Conservation (phyloP, 1,140 invertebrate genomes). For the Drosophila mojavensis region DNA sequence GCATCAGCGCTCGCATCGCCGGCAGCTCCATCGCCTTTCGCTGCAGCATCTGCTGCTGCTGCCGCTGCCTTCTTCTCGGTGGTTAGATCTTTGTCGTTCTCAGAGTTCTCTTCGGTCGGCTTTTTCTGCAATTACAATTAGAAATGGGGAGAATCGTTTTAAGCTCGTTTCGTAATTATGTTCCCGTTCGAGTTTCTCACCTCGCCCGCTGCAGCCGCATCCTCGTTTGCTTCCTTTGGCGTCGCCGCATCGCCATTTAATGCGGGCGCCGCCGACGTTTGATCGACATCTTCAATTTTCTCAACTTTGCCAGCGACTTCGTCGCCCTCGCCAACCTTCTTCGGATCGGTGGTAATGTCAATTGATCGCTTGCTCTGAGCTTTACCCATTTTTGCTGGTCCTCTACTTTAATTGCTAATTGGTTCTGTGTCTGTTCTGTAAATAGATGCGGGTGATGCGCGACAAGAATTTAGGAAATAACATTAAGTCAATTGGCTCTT, state of each 20-base stretch:
- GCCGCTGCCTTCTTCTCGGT: constrained; percentile 85
- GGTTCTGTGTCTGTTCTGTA: constrained; percentile 39
- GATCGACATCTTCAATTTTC: constrained; percentile 89
- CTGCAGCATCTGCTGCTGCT: constrained; percentile 27
- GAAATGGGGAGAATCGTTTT: not conserved
- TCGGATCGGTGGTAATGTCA: constrained; percentile 92
- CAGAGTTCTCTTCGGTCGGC: constrained; percentile 87
- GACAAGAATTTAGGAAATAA: constrained; percentile 32
- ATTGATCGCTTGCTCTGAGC: constrained; percentile 93
- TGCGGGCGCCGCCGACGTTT: constrained; percentile 83
- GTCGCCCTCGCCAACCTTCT: constrained; percentile 88
- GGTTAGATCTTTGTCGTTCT: constrained; percentile 88
- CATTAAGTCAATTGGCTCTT: constrained; percentile 17
- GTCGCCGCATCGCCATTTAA: constrained; percentile 88
- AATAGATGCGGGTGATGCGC: constrained; percentile 28
- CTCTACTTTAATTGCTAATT: constrained; percentile 59
- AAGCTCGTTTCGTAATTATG: not conserved
- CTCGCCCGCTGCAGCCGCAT: constrained; percentile 58
- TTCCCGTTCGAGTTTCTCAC: constrained; percentile 37
- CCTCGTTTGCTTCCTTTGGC: constrained; percentile 86
- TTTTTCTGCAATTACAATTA: constrained; percentile 85
- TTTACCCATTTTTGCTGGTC: constrained; percentile 88
- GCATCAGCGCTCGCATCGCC: constrained; percentile 82
- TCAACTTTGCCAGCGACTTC: constrained; percentile 89
- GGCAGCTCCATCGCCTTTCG: constrained; percentile 64